These are phyloP conservation scores for Psephotus haematonotus DNA, from an alignment of 2,113 vertebrate genomes.

Conservation along the genomic window DNA sequence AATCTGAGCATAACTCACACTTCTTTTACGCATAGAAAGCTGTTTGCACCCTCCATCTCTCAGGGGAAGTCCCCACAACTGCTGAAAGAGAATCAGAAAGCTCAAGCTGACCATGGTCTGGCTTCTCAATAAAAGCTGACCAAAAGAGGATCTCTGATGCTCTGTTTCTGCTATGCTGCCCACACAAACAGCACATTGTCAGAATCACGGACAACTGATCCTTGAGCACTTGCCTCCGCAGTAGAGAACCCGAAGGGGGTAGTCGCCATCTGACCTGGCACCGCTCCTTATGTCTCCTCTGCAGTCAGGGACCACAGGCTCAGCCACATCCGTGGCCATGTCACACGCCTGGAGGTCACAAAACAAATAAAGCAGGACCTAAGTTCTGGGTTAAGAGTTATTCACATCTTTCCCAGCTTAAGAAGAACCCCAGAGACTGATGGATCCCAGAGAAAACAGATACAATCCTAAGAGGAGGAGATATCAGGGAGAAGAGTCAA, in stretches of 20 bases:
- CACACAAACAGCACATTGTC: neutral
- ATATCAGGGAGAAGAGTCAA: neutral
- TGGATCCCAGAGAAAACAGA: neutral
- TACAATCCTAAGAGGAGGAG: rapidly evolving
- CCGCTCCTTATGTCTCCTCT: conserved; percentile 78
- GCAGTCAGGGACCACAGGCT: conserved; percentile 84
- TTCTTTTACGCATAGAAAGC: neutral
- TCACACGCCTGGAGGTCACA: conserved; percentile 45
- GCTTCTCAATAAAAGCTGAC: neutral
- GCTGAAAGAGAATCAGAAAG: neutral
- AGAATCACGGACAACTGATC: neutral
- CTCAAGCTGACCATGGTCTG: neutral
- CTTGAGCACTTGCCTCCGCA: conserved; percentile 88
- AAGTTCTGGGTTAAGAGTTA: too few relatives aligned
- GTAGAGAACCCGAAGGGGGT: conserved; percentile 93
- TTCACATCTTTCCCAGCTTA: neutral
- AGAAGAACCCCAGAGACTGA: neutral
- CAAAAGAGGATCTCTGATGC: neutral
- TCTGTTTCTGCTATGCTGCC: neutral
- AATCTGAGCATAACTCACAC: neutral
- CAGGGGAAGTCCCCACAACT: neutral
- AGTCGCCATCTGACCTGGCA: conserved; percentile 75
- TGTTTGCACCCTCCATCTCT: neutral
- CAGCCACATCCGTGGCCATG: conserved; percentile 84
- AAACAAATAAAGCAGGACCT: neutral